Conservation (phyloP, 2,888 invertebrate species). For the Hoplodrina ambigua region DNA sequence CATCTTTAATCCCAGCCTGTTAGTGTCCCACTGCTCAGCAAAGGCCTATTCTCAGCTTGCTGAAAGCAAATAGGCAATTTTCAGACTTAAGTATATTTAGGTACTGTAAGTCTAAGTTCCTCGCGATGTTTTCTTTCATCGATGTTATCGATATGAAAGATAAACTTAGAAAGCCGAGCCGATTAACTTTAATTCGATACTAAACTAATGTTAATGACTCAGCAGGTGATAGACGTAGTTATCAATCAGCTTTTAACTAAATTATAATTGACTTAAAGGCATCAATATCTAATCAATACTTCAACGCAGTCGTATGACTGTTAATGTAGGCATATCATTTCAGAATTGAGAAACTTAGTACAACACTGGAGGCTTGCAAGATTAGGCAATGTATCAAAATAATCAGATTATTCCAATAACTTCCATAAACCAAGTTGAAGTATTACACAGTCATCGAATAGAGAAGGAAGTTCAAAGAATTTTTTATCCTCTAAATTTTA, state of each 20-base stretch:
- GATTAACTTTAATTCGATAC: too few species aligned
- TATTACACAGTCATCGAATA: background rate
- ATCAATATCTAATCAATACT: background rate
- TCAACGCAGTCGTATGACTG: background rate
- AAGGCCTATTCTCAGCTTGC: background rate
- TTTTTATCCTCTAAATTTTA: conserved; percentile 15
- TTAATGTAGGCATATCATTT: background rate
- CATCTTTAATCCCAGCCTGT: too few species aligned
- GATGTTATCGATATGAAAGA: too few species aligned
- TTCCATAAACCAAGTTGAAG: background rate
- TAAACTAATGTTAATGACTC: too few species aligned
- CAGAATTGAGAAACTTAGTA: background rate
- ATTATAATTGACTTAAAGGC: background rate
- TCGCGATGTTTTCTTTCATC: too few species aligned
- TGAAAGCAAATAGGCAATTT: background rate
- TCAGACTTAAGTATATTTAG: too few species aligned
- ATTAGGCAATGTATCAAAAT: background rate
- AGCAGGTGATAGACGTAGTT: too few species aligned
- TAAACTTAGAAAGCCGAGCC: too few species aligned
- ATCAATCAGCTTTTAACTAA: background rate
- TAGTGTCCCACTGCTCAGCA: background rate
- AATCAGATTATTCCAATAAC: background rate
- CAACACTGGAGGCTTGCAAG: background rate
- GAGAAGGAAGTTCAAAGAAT: conserved; percentile 21
- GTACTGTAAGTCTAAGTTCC: too few species aligned